phyloP scores from a whole-genome alignment of 2,888 invertebrate species.

The Mantis religiosa region DNA sequence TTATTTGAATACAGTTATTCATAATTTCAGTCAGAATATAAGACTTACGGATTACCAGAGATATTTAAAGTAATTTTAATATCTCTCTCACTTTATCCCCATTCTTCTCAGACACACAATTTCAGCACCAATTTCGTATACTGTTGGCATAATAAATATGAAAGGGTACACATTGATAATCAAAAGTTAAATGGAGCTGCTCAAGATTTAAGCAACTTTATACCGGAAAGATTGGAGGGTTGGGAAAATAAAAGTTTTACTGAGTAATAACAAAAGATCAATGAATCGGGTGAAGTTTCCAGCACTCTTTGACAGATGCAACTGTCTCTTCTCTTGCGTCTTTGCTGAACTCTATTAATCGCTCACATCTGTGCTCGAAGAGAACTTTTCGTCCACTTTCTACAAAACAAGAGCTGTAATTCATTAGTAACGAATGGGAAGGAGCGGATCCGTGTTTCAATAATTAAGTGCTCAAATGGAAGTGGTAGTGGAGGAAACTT shows the following conservation, averaged over 20 bases:
- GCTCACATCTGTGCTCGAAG: not conserved
- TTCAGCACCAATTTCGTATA: too few species aligned
- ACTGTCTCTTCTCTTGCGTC: not conserved
- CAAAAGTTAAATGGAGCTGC: too few species aligned
- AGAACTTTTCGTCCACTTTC: not conserved
- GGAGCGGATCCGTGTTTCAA: not conserved
- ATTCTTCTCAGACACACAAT: too few species aligned
- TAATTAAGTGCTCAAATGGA: not conserved
- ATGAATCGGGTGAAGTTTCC: not conserved
- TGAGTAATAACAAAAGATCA: not conserved
- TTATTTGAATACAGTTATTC: too few species aligned
- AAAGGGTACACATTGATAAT: too few species aligned
- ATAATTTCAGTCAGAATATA: too few species aligned
- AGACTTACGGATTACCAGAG: too few species aligned
- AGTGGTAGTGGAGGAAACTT: not conserved
- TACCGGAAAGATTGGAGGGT: not conserved
- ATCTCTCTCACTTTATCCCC: too few species aligned
- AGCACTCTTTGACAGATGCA: not conserved
- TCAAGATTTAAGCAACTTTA: too few species aligned
- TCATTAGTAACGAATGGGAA: not conserved
- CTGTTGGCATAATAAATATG: too few species aligned
- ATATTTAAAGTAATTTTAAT: too few species aligned
- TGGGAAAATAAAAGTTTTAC: not conserved
- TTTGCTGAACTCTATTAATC: not conserved
- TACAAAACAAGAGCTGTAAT: not conserved